Conservation (phyloP, 2,888 invertebrate species). For the Schizaphis graminum region DNA sequence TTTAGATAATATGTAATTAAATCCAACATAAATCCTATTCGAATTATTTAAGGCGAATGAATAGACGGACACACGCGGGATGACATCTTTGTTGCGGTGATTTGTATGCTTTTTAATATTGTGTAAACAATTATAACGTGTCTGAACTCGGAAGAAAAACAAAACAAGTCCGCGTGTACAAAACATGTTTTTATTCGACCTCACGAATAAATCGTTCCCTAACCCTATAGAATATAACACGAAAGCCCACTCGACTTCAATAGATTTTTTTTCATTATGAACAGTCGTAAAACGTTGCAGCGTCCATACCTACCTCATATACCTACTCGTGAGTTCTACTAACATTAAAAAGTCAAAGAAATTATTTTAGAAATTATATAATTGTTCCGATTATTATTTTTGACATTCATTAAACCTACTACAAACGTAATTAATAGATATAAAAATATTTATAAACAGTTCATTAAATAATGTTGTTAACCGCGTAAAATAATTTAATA, state of each 20-base stretch:
- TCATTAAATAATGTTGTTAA: background rate
- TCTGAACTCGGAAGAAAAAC: background rate
- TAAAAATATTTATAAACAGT: background rate
- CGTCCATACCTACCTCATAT: background rate
- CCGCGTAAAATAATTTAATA: background rate
- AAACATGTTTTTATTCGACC: slow-evolving; percentile 6
- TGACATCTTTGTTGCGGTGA: background rate
- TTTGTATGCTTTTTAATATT: slow-evolving; percentile 26
- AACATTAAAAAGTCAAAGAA: background rate
- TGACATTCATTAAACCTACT: background rate
- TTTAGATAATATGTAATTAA: background rate
- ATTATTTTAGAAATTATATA: background rate
- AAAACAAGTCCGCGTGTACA: background rate
- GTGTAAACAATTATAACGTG: slow-evolving; percentile 50
- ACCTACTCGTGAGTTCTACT: background rate
- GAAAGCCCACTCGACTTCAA: slow-evolving; percentile 48
- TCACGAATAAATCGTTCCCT: slow-evolving; percentile 36
- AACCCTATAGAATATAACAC: background rate
- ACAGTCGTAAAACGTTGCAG: background rate
- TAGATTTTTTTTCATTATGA: slow-evolving; percentile 33
- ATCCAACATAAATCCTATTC: background rate
- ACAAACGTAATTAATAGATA: background rate
- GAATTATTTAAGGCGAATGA: background rate
- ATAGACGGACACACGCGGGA: background rate
- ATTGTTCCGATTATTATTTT: background rate